phyloP scores from a whole-genome alignment of 2,797 vertebrate genomes.

The Arrhamphus sclerolepis region DNA sequence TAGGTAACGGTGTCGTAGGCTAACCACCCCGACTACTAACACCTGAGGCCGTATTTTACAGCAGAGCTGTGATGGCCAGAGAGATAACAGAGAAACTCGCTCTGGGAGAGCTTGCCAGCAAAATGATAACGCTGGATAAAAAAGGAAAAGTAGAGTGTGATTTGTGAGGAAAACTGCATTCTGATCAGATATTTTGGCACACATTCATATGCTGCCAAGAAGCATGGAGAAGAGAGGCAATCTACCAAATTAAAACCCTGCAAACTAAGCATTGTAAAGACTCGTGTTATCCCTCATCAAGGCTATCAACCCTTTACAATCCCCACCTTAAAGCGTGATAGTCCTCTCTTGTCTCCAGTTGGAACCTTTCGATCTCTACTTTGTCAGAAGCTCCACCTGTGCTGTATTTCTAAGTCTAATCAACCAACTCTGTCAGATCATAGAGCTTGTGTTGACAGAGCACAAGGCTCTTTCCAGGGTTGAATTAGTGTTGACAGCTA shows the following conservation, averaged over 20 bases:
- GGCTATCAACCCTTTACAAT: slow-evolving; percentile 6
- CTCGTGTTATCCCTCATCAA: slow-evolving; percentile 11
- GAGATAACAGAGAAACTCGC: slow-evolving; percentile 66
- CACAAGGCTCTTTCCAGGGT: slow-evolving; percentile 54
- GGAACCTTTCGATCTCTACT: slow-evolving; percentile 36
- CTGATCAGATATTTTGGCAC: slow-evolving; percentile 9
- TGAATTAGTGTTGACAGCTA: slow-evolving; percentile 71
- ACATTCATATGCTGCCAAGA: slow-evolving; percentile 1
- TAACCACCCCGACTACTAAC: slow-evolving; percentile 81
- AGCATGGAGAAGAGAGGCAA: not conserved
- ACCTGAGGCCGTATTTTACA: slow-evolving; percentile 82
- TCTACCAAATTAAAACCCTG: not conserved
- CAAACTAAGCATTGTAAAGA: slow-evolving; percentile 7
- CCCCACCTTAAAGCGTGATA: slow-evolving; percentile 14
- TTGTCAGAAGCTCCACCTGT: slow-evolving; percentile 45
- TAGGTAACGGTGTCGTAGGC: slow-evolving; percentile 80
- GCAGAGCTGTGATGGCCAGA: slow-evolving; percentile 59
- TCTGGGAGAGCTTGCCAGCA: slow-evolving; percentile 56
- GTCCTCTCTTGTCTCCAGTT: slow-evolving; percentile 25
- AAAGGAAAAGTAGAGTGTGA: slow-evolving; percentile 40
- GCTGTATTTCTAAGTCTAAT: slow-evolving; percentile 64
- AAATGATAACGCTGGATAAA: slow-evolving; percentile 56
- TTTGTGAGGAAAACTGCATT: slow-evolving; percentile 12
- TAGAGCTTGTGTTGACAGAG: slow-evolving; percentile 70
- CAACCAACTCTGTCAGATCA: slow-evolving; percentile 69